phyloP scores from a whole-genome alignment of 1,140 invertebrate species.

The Sarcophaga peregrina region DNA sequence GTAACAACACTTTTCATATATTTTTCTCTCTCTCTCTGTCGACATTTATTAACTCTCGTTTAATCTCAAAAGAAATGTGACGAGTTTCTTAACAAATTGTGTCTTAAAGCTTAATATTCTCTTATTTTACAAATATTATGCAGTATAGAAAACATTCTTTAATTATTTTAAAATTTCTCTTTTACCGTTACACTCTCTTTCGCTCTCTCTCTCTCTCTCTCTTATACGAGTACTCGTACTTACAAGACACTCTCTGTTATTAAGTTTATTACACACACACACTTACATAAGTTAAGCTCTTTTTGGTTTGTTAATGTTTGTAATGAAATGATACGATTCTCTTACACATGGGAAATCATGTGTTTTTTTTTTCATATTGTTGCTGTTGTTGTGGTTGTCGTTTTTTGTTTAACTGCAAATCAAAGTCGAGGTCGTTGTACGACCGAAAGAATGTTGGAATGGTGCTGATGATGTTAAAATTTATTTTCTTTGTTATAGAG shows the following conservation, averaged over 20 bases:
- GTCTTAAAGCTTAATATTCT: not conserved
- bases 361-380: slow-evolving; percentile 44
- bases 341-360: slow-evolving; percentile 23
- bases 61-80: too few relatives aligned
- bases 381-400: slow-evolving; percentile 48
- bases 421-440: slow-evolving; percentile 67
- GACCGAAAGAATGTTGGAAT: slow-evolving; percentile 64
- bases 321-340: not conserved
- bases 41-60: too few relatives aligned
- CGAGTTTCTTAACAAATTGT: too few relatives aligned
- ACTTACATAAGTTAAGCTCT: not conserved
- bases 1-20: too few relatives aligned
- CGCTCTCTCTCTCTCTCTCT: not conserved
- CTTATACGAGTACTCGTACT: not conserved
- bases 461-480: slow-evolving; percentile 43
- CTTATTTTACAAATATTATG: not conserved
- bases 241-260: not conserved
- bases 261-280: not conserved
- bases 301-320: not conserved
- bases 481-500: slow-evolving; percentile 29
- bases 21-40: too few relatives aligned
- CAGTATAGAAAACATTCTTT: not conserved
- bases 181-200: not conserved
- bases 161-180: not conserved
- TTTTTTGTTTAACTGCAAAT: slow-evolving; percentile 59